These are phyloP conservation scores for Clarias platycephalus DNA, from an alignment of 2,797 vertebrate species.

Conservation along the genomic window DNA sequence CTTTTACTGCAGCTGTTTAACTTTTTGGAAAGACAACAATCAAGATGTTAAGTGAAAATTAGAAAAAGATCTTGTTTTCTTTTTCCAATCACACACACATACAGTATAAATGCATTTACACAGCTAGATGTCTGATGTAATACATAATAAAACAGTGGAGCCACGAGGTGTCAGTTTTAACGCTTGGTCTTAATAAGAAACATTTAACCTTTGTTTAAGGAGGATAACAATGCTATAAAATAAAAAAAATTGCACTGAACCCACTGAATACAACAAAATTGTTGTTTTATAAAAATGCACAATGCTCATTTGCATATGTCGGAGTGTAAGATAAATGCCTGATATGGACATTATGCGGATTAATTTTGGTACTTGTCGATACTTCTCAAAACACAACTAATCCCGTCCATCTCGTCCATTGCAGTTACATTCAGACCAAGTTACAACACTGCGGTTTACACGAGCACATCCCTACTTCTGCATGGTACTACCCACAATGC, in stretches of 20 bases:
- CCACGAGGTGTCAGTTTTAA: not conserved
- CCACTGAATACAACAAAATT: not conserved
- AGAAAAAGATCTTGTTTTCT: not conserved
- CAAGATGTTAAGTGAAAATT: not conserved
- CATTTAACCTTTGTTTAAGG: not conserved
- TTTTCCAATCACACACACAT: not conserved
- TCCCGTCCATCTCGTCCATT: not conserved
- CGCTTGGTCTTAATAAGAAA: not conserved
- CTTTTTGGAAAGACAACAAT: slow-evolving; percentile 28
- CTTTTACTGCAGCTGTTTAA: slow-evolving; percentile 26
- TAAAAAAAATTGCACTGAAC: not conserved
- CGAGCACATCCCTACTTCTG: not conserved
- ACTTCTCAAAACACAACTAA: not conserved
- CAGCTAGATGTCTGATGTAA: not conserved
- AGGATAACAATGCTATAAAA: not conserved
- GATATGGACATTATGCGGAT: too few relatives aligned
- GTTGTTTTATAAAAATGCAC: not conserved
- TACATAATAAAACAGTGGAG: not conserved
- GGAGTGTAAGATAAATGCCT: not conserved
- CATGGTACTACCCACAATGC: not conserved
- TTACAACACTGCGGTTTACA: not conserved
- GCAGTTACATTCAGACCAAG: not conserved
- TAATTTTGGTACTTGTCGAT: not conserved
- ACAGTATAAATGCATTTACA: not conserved
- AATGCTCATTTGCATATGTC: not conserved